Base-by-base conservation (phyloP, 2,113 vertebrate species). In the Oryzias woworae region DNA sequence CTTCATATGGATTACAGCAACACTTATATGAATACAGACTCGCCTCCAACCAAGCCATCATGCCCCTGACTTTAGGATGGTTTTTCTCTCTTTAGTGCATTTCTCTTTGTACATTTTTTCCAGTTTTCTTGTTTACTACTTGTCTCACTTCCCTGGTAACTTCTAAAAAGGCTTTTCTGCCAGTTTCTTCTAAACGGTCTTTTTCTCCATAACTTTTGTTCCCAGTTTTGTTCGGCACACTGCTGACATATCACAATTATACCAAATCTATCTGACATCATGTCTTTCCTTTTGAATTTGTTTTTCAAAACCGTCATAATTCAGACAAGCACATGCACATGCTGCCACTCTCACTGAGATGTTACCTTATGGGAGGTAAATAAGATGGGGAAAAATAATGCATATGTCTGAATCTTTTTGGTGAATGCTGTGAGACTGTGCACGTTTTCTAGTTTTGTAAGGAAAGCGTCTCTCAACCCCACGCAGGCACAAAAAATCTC, bases 11-110 rank as follows among this genome's bases (percentile, higher is more conserved):
- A 80, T 63, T 66, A 52, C 60, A 22, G 60, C 83, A 86, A 74
- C 56, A 73, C 83, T 77, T 83, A 84, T 69, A 60, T 71, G 77
- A 77, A 80, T 80, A 71, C 57, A 73, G 56, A 66, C 70, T 73
- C 68, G 7, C 57, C 71, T 68, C 72, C 73, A 75, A 86, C 75
- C 7, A 58, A 78, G 53, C 53, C 66, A 50, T 73, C 68, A 56
- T 43, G 20, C 43, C 31, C 24, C 60, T 18, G 28, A 45, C 42
- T 56, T 81, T 63, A 53, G 65, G 60, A 68, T 43, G 4, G 0
- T 53, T 64, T 62, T 71, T 58, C 45, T 51, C 6, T 3, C 8
- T 17, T 62, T 62, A 26, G 50, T 57, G 45, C 41, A 61, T 61
- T 49, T 59, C 26, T 50, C 20, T 66, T 23, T 62, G n/a, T 23